Percentiles rank a stretch among this genome's conserved stretches.
Conservation (phyloP, 2,113 vertebrate genomes). For the Pelvicachromis taeniatus region DNA sequence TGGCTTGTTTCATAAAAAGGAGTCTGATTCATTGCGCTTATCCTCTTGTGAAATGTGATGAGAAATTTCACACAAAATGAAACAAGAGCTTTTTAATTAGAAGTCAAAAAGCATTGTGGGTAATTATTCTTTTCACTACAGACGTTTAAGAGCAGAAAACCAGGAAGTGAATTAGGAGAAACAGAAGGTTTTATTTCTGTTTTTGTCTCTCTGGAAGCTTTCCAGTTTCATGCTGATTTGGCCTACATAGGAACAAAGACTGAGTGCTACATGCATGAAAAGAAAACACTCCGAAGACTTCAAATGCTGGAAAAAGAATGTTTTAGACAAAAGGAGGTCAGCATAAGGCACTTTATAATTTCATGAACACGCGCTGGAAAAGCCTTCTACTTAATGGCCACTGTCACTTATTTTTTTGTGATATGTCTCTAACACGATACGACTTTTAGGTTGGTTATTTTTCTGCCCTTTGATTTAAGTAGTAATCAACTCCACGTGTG, state of each 20-base stretch:
- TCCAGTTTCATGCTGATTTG: not conserved
- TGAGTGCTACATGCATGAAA: not conserved
- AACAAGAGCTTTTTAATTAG: conserved; percentile 31
- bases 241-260: conserved; percentile 2
- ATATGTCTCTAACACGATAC: not conserved
- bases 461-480: not conserved
- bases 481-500: not conserved
- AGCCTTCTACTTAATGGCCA: not conserved
- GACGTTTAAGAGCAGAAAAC: not conserved
- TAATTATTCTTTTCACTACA: not conserved
- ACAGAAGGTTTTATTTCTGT: not conserved
- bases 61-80: conserved; percentile 17
- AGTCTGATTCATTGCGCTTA: conserved; percentile 16
- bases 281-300: not conserved
- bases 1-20: conserved; percentile 11
- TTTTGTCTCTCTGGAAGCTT: not conserved
- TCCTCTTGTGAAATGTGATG: not conserved
- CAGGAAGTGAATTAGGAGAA: not conserved
- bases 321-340: conserved; percentile 20
- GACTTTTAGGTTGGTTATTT: not conserved
- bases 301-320: not conserved
- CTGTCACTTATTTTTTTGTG: not conserved
- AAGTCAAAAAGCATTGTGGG: conserved; percentile 7
- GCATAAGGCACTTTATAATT: not conserved
- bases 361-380: not conserved